Base-by-base conservation (phyloP, 2,888 invertebrate species). In the Plagiodera versicolora region DNA sequence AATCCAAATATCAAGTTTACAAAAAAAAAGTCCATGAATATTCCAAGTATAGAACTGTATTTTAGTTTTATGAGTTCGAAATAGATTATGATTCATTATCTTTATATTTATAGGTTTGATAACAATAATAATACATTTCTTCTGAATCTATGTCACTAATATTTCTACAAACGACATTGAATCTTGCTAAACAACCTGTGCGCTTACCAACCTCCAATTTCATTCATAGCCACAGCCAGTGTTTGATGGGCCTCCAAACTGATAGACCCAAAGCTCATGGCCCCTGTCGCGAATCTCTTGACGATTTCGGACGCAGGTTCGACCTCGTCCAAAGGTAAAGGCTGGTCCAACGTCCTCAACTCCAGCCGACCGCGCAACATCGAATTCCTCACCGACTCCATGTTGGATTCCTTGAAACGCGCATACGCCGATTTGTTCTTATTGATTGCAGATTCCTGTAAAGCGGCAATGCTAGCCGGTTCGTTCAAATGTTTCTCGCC, bases 401-500 rank as follows among this genome's bases (percentile, higher is more conserved):
- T 86, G 0, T 95, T 90, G n/a, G 92, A 89, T 77, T 94, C 92
- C 49, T 90, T 89, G 82, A 86, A 92, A 74, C 89, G 89, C 64
- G 94, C 91, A 77, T 96, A 99, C 0, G 95, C 92, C 32, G 84
- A 87, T 56, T 83, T 82, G 80, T 87, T 94, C 69, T 97, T 97
- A 68, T 85, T 88, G 24, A 86, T 80, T 0, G 94, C 89, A 0
- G 98, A 96, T 79, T 98, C 97, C 86, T 97, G 87, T 28, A 92
- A 81, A 71, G 89, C 89, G n/a, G 89, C 89, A 68, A 84, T 83
- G 65, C 83, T 82, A 70, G 88, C 83, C 0, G 99, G 99, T 76
- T 98, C 98, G 79, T 99, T 99, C 75, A 99, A 90, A 81, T 99
- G 99, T 70, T 94, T 94, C 83, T 99, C 98, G 1, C 99, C 99